Evolutionary conservation across 2,888 invertebrate species (phyloP).

Genomic region (Argyra leucocephala): DNA sequence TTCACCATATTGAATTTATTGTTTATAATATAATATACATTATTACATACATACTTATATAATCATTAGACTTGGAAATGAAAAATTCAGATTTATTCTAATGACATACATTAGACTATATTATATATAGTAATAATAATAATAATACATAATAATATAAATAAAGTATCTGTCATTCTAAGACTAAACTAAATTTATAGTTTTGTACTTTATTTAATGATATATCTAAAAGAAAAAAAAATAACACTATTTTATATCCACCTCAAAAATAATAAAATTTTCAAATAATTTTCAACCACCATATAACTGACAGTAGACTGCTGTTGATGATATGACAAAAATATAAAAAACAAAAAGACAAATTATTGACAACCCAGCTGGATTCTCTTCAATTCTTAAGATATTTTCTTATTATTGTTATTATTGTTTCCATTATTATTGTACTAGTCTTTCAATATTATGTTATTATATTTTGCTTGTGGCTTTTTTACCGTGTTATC

Average conservation of each 20-base stretch:
- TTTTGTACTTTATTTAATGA: no score
- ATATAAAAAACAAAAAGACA: not conserved
- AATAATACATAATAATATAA: no score
- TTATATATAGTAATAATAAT: no score
- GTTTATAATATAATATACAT: no score
- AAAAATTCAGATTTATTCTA: no score
- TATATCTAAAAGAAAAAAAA: not conserved
- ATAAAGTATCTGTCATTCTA: no score
- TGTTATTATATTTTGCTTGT: no score
- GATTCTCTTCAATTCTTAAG: not conserved
- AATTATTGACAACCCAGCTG: conserved; percentile 2
- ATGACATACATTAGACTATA: no score
- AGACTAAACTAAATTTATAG: no score
- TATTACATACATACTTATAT: no score
- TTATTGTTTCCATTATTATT: not conserved
- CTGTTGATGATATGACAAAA: not conserved
- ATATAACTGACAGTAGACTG: not conserved
- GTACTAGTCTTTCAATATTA: not conserved
- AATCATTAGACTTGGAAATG: not conserved
- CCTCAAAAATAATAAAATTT: not conserved
- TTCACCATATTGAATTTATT: not conserved
- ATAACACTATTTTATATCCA: not conserved
- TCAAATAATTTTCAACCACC: no score
- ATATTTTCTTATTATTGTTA: not conserved
- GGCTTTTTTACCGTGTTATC: not conserved